Evolutionary conservation across 2,113 vertebrate genomes (phyloP).

Genomic region (Mustela nigripes): DNA sequence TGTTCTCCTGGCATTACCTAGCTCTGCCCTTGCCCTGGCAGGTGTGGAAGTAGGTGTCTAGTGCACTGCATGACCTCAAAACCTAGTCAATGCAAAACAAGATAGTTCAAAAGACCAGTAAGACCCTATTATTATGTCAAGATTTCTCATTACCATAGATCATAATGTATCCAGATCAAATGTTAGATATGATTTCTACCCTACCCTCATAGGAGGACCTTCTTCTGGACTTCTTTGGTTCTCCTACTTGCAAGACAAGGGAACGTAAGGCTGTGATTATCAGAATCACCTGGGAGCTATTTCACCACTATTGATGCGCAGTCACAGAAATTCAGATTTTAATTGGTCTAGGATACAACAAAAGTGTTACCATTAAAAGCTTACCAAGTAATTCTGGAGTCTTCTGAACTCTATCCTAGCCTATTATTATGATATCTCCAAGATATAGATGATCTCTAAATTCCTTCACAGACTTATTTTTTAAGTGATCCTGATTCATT

Average conservation of each 20-base stretch:
- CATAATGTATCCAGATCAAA: neutral
- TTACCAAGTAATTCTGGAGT: neutral
- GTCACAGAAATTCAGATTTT: neutral
- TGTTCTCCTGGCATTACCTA: neutral
- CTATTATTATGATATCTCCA: neutral
- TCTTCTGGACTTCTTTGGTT: neutral
- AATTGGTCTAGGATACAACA: neutral
- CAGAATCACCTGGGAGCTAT: neutral
- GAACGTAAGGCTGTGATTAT: neutral
- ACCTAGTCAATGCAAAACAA: neutral
- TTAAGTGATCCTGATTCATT: neutral
- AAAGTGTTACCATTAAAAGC: neutral
- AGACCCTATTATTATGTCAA: neutral
- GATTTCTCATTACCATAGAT: neutral
- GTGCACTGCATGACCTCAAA: neutral
- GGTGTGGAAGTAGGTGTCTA: neutral
- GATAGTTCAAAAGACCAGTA: neutral
- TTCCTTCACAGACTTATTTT: neutral
- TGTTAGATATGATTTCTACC: neutral
- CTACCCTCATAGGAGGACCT: neutral
- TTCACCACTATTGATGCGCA: neutral
- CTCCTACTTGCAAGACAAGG: neutral
- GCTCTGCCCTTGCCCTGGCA: neutral
- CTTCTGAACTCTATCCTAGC: neutral
- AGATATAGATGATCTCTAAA: neutral